phyloP scores from a whole-genome alignment of 1,140 invertebrate species.

The Proctacanthus coquilletti region DNA sequence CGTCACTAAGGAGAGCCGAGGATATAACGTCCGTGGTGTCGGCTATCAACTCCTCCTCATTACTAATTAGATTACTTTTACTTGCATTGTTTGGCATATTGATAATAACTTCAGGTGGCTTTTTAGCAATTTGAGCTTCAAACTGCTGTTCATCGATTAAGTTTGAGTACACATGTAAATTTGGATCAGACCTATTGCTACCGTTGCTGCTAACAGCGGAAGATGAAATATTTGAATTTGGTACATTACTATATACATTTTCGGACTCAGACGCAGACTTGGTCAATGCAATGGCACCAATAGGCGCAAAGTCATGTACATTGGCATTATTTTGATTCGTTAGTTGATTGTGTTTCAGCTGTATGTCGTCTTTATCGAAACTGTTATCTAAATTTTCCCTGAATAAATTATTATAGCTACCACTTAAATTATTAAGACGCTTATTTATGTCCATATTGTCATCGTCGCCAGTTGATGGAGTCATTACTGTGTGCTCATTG shows the following conservation, averaged over 20 bases:
- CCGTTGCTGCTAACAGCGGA: conserved; percentile 1
- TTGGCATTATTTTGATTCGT: conserved; percentile 10
- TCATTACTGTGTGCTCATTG: conserved; percentile 9
- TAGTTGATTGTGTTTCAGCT: conserved; percentile 1
- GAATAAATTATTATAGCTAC: conserved; percentile 28
- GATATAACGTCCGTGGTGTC: conserved; percentile 12
- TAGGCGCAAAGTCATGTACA: conserved; percentile 15
- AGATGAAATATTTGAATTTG: conserved; percentile 7
- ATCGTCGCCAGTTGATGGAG: conserved; percentile 10
- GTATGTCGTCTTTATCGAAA: too few relatives aligned
- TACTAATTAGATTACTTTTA: not conserved
- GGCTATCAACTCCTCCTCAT: not conserved
- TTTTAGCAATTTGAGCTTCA: not conserved
- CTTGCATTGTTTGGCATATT: not conserved
- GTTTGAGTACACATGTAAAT: conserved; percentile 27
- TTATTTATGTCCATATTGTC: conserved; percentile 19
- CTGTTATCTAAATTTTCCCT: conserved; percentile 18
- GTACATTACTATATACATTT: conserved; percentile 29
- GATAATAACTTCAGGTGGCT: not conserved
- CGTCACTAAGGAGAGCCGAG: conserved; percentile 23
- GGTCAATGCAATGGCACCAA: conserved; percentile 7
- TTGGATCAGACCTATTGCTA: conserved; percentile 9
- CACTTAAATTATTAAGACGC: conserved; percentile 18
- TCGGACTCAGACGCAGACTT: conserved; percentile 20
- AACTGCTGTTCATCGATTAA: conserved; percentile 20